phyloP scores from a whole-genome alignment of 2,113 vertebrate genomes.

The Ictalurus punctatus region DNA sequence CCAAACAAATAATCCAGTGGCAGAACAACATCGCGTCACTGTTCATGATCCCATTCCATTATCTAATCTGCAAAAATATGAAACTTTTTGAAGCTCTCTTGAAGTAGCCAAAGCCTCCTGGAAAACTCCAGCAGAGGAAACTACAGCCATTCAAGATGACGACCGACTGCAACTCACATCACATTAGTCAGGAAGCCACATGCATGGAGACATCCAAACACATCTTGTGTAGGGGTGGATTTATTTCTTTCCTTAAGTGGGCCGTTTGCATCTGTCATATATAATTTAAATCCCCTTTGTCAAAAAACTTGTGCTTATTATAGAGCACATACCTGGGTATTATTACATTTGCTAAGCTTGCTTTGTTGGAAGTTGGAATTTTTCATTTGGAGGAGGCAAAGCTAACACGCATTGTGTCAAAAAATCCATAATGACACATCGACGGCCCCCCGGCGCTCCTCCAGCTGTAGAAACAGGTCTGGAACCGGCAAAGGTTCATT shows the following conservation, averaged over 20 bases:
- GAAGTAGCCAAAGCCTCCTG: neutral
- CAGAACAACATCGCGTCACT: neutral
- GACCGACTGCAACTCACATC: neutral
- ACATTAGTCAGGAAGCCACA: slow-evolving; percentile 5
- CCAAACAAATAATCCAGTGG: neutral
- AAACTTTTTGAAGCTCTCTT: neutral
- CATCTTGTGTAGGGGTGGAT: slow-evolving; percentile 8
- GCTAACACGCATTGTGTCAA: slow-evolving; percentile 46
- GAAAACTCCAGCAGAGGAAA: neutral
- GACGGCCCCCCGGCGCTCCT: slow-evolving; percentile 39
- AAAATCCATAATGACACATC: slow-evolving; percentile 48
- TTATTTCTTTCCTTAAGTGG: slow-evolving; percentile 23
- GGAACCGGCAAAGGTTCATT: slow-evolving; percentile 53
- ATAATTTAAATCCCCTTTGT: slow-evolving; percentile 38
- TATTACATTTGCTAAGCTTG: slow-evolving; percentile 35
- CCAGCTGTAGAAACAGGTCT: slow-evolving; percentile 57
- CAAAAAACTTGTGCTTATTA: slow-evolving; percentile 38
- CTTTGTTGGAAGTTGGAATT: slow-evolving; percentile 33
- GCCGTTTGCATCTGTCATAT: slow-evolving; percentile 31
- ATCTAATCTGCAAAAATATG: neutral
- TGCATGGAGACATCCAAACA: neutral
- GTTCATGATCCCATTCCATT: neutral
- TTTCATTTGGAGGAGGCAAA: slow-evolving; percentile 41
- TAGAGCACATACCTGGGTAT: slow-evolving; percentile 23
- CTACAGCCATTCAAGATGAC: neutral